Base-by-base conservation (phyloP, 2,888 invertebrate species). In the Drosophila sordidapex region DNA sequence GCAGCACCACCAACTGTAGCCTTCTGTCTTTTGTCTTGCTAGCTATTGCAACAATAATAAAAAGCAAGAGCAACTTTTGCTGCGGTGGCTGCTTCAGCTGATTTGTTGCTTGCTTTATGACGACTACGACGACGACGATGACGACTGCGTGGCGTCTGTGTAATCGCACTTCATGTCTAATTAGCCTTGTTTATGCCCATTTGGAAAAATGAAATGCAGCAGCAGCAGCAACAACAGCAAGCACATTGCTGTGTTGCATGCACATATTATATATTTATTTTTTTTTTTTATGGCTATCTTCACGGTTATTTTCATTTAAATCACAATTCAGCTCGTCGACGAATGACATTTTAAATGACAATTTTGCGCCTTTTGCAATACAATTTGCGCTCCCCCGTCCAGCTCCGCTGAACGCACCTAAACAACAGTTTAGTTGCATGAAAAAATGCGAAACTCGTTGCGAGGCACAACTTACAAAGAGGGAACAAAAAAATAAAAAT, bases 131-230 rank as follows among this genome's bases (percentile, higher is more conserved):
- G 69, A 74, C n/a, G 62, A 61, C 62, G 33, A 60, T 60, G 58
- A 63, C 79, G 77, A 70, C 79, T 77, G 83, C 76, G 67, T 85
- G 90, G 80, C 87, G 89, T 83, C 83, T 80, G 81, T 82, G 82
- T 90, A 87, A 87, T 87, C 90, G 90, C 90, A 90, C 89, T 89
- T 89, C 86, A 84, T 79, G 84, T 88, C 90, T 90, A 89, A 90
- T 89, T 89, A 89, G 91, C 88, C 89, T 89, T 90, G 89, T 89
- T 90, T 89, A 90, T 88, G 89, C 90, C 84, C 86, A 88, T 89
- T 90, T 88, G 78, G 74, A 81, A 85, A 81, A 79, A 73, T 65
- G 60, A 71, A 89, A 74, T 67, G 74, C 67, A 74, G 68, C 79
- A 74, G 35, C 68, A 65, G 18, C 53, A 70, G 21, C 72, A 72